phyloP scores from a whole-genome alignment of 2,113 vertebrate species.

The Cinclus mexicanus region DNA sequence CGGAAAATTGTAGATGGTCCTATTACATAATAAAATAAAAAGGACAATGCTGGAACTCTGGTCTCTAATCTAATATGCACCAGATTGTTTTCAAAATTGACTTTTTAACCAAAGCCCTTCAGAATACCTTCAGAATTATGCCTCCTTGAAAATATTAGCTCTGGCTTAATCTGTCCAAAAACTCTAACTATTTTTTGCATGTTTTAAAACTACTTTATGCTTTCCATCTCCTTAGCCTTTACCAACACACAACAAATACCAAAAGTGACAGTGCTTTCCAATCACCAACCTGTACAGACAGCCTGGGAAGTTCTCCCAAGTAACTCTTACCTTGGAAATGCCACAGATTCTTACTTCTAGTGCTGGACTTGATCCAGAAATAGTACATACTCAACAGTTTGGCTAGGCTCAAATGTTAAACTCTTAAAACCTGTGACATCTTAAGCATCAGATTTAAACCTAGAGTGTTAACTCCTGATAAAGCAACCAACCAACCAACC shows the following conservation, averaged over 20 bases:
- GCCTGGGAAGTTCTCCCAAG: neutral
- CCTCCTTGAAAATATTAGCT: neutral
- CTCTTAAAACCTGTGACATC: neutral
- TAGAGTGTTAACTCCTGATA: neutral
- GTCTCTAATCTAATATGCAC: neutral
- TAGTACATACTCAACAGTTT: neutral
- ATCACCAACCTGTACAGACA: neutral
- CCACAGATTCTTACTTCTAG: neutral
- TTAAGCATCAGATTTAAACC: neutral
- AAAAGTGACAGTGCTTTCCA: neutral
- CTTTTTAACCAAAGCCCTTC: neutral
- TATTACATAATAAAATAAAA: neutral
- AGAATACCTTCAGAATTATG: neutral
- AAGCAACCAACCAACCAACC: neutral
- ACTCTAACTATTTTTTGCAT: neutral
- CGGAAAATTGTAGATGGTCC: neutral
- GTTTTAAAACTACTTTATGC: neutral
- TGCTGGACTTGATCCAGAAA: neutral
- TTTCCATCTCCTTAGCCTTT: neutral
- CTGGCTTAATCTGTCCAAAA: neutral
- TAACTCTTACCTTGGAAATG: neutral
- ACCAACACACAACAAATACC: neutral
- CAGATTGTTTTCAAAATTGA: neutral
- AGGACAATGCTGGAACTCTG: neutral
- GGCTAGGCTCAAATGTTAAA: neutral